These are phyloP conservation scores for Apeira syringaria DNA, from an alignment of 2,888 invertebrate genomes.

Conservation along the genomic window DNA sequence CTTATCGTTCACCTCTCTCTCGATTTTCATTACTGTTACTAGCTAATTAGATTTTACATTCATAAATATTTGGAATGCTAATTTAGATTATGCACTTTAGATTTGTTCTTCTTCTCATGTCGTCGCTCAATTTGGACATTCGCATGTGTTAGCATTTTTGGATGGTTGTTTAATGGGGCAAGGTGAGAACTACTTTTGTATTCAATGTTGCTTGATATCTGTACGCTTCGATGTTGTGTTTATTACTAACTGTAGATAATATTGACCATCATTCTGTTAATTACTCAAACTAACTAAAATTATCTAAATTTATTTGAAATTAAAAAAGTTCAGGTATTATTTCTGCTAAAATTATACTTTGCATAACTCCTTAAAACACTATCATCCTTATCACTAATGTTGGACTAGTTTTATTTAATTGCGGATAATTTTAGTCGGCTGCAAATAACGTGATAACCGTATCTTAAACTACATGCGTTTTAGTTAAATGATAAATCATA, in stretches of 20 bases:
- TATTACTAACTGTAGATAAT: slow-evolving; percentile 6
- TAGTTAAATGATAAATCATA: too few relatives aligned
- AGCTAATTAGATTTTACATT: slow-evolving; percentile 56
- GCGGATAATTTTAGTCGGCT: too few relatives aligned
- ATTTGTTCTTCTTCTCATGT: slow-evolving; percentile 65
- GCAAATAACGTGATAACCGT: too few relatives aligned
- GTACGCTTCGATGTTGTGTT: slow-evolving; percentile 24
- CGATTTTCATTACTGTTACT: slow-evolving; percentile 57
- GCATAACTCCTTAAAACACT: too few relatives aligned
- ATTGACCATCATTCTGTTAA: too few relatives aligned
- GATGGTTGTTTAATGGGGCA: slow-evolving; percentile 30
- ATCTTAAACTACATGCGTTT: too few relatives aligned
- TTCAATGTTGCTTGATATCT: slow-evolving; percentile 35
- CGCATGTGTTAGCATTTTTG: slow-evolving; percentile 57
- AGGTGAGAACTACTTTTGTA: slow-evolving; percentile 53
- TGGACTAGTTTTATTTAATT: too few relatives aligned
- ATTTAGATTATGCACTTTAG: slow-evolving; percentile 77
- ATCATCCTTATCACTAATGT: too few relatives aligned
- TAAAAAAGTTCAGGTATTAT: too few relatives aligned
- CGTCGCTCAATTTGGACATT: slow-evolving; percentile 59
- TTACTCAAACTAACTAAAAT: too few relatives aligned
- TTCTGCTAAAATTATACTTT: too few relatives aligned
- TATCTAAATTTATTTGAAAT: too few relatives aligned
- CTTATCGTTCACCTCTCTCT: slow-evolving; percentile 70
- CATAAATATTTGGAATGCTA: slow-evolving; percentile 66